These are phyloP conservation scores for Ramphastos sulfuratus DNA, from an alignment of 2,113 vertebrate genomes.

Conservation along the genomic window DNA sequence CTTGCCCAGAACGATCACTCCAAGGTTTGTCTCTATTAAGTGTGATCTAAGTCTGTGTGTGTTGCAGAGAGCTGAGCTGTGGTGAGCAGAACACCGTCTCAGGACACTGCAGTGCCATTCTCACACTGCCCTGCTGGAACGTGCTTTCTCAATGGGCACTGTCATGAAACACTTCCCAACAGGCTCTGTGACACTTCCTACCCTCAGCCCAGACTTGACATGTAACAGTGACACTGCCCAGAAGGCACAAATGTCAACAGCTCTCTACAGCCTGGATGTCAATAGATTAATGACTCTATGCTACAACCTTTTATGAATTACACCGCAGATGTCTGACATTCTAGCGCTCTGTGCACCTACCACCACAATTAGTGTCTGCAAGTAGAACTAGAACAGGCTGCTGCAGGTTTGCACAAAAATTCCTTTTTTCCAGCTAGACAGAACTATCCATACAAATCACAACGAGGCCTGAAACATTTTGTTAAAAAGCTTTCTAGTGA, in stretches of 20 bases:
- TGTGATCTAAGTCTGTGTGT: not conserved
- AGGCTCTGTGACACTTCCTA: not conserved
- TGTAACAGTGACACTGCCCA: not conserved
- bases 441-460: not conserved
- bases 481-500: not conserved
- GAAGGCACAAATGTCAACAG: conserved; percentile 22
- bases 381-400: not conserved
- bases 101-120: not conserved
- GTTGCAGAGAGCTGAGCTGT: not conserved
- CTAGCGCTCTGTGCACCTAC: not conserved
- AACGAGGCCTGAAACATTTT: not conserved
- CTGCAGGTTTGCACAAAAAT: not conserved
- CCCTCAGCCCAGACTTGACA: not conserved
- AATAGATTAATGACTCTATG: not conserved
- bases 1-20: not conserved
- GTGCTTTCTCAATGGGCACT: not conserved
- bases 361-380: not conserved
- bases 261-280: not conserved
- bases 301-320: not conserved
- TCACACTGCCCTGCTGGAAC: not conserved
- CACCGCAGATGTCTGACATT: not conserved
- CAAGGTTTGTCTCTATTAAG: not conserved
- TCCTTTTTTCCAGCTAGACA: not conserved
- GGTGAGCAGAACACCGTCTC: not conserved
- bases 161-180: not conserved